Conservation (phyloP, 1,140 invertebrate genomes). For the Ceratina australensis region DNA sequence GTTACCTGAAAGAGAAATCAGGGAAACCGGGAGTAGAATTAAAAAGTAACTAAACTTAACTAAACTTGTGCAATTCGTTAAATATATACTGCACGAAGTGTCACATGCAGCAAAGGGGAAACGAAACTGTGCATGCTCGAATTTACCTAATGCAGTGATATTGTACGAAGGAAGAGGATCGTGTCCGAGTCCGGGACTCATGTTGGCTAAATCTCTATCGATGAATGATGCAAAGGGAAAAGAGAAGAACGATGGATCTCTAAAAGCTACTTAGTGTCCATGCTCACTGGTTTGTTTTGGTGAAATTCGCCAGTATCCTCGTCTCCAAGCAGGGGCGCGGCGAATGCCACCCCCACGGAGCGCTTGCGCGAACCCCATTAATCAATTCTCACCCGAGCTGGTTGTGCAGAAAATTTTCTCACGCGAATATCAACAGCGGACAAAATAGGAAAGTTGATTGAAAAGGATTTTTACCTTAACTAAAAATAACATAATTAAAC, state of each 20-base stretch:
- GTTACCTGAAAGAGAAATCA: conserved; percentile 61
- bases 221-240: conserved; percentile 6
- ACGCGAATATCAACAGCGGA: neutral
- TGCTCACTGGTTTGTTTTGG: conserved; percentile 53
- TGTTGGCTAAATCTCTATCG: conserved; percentile 49
- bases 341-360: conserved; percentile 19
- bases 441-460: neutral
- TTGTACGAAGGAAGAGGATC: conserved; percentile 75
- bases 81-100: too few species aligned
- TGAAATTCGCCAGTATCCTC: conserved; percentile 23
- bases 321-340: conserved; percentile 32
- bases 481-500: neutral
- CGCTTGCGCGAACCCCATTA: conserved; percentile 36
- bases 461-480: neutral
- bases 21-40: too few species aligned
- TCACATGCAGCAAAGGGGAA: too few species aligned
- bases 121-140: neutral
- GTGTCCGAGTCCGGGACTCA: conserved; percentile 75
- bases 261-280: conserved; percentile 33
- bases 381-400: conserved; percentile 41
- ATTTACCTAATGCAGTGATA: conserved; percentile 71
- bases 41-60: too few species aligned
- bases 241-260: conserved; percentile 10
- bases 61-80: neutral
- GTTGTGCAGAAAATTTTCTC: neutral